Percentiles rank a stretch among this genome's conserved stretches.
These are phyloP conservation scores for Corynorhinus townsendii DNA, from an alignment of 2,113 vertebrate species.

Conservation along the genomic window DNA sequence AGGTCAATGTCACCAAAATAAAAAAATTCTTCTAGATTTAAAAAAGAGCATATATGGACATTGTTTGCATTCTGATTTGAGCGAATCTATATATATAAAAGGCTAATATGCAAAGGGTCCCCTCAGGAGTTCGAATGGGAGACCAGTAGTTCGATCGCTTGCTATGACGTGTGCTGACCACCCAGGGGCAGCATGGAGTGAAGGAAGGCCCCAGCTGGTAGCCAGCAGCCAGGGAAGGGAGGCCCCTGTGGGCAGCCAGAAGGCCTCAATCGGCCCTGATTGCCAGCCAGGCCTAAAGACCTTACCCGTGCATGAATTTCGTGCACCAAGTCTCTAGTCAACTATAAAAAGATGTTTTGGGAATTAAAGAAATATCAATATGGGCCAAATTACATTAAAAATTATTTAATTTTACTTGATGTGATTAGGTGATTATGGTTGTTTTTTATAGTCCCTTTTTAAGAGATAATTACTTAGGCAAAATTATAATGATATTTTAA, in stretches of 20 bases:
- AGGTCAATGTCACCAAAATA: not conserved
- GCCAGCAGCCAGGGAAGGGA: too few relatives aligned
- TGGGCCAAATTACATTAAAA: not conserved
- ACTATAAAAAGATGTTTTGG: not conserved
- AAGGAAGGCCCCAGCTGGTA: too few relatives aligned
- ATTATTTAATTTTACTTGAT: not conserved
- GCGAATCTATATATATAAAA: not conserved
- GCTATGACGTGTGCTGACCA: too few relatives aligned
- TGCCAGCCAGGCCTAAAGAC: too few relatives aligned
- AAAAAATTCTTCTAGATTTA: not conserved
- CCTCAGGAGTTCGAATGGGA: too few relatives aligned
- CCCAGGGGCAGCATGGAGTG: too few relatives aligned
- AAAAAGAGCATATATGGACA: not conserved
- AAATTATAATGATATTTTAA: not conserved
- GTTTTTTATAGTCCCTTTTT: not conserved
- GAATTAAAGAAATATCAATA: slow-evolving; percentile 13
- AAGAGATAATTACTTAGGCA: not conserved
- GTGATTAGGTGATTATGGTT: not conserved
- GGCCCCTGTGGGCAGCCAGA: too few relatives aligned
- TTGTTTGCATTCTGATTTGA: not conserved
- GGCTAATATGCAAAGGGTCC: too few relatives aligned
- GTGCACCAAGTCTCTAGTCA: not conserved
- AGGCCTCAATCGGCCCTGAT: too few relatives aligned
- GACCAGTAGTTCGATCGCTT: too few relatives aligned
- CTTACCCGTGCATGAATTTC: too few relatives aligned